Percentiles rank a stretch among this genome's conserved stretches.
phyloP scores from a whole-genome alignment of 2,113 vertebrate species.

The Leucoraja erinaceus region DNA sequence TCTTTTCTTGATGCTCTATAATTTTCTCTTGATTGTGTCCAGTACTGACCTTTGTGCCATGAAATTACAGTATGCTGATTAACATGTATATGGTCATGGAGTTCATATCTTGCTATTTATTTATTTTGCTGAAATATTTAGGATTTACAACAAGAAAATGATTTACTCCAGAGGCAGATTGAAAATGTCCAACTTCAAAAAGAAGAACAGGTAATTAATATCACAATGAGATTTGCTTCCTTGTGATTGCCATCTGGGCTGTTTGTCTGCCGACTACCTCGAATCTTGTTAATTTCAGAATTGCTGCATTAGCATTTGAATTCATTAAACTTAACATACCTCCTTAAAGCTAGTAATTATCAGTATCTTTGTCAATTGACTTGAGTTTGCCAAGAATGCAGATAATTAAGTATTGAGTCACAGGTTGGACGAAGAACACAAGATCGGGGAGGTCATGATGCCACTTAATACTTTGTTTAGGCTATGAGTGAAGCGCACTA shows the following conservation, averaged over 20 bases:
- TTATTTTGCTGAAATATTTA: conserved; percentile 66
- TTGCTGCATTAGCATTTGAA: background rate
- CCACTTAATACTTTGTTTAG: too few species aligned
- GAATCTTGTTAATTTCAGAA: background rate
- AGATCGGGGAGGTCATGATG: too few species aligned
- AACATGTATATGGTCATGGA: background rate
- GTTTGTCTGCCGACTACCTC: too few species aligned
- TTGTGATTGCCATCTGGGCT: background rate
- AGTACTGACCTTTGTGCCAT: conserved; percentile 50
- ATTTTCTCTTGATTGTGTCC: conserved; percentile 49
- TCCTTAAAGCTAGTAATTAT: background rate
- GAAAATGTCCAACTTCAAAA: conserved; percentile 75
- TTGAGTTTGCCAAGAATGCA: background rate
- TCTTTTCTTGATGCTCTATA: background rate
- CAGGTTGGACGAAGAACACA: too few species aligned
- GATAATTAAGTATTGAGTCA: background rate
- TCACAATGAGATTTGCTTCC: background rate
- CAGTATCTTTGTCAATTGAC: background rate
- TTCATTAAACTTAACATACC: too few species aligned
- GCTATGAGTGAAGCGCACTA: too few species aligned
- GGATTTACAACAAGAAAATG: conserved; percentile 79
- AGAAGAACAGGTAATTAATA: conserved; percentile 65
- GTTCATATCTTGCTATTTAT: background rate
- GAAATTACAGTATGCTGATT: background rate
- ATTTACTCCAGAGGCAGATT: conserved; percentile 73